Evolutionary conservation across 2,797 vertebrate species (phyloP).

Genomic region (Typhlichthys subterraneus): DNA sequence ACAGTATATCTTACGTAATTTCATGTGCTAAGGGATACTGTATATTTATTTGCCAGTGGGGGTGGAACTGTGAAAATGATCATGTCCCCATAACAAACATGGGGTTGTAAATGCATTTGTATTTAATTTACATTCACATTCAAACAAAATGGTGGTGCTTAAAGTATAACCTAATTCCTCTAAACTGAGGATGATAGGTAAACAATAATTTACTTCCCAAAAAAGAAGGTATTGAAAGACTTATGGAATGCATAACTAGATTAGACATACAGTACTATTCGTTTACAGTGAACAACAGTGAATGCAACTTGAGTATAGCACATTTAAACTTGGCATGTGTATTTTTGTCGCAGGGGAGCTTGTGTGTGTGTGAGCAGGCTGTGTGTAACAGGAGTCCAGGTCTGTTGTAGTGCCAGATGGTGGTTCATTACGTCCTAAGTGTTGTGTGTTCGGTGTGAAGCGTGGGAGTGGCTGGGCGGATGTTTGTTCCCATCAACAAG

Average conservation of each 20-base stretch:
- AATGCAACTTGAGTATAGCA: conserved; percentile 5
- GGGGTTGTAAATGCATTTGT: too few relatives aligned
- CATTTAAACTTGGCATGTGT: conserved; percentile 23
- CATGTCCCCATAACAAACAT: too few relatives aligned
- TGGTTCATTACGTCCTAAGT: conserved; percentile 65
- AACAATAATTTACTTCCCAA: too few relatives aligned
- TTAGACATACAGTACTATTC: conserved; percentile 2
- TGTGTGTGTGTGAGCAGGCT: conserved; percentile 39
- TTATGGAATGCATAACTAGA: neutral
- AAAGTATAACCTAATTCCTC: too few relatives aligned
- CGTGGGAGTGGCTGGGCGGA: conserved; percentile 59
- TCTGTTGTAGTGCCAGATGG: conserved; percentile 65
- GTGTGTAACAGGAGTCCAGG: conserved; percentile 48
- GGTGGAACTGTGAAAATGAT: too few relatives aligned
- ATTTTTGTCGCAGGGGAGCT: conserved; percentile 38
- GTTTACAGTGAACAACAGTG: conserved; percentile 5
- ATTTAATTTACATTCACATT: too few relatives aligned
- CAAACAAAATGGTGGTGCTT: too few relatives aligned
- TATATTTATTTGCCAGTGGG: too few relatives aligned
- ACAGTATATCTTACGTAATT: neutral
- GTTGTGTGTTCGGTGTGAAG: conserved; percentile 66
- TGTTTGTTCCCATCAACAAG: conserved; percentile 63
- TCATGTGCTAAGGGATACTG: neutral
- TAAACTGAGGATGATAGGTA: too few relatives aligned
- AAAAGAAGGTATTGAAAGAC: too few relatives aligned